Percentiles rank a stretch among this genome's conserved stretches.
Evolutionary conservation across 2,888 invertebrate genomes (phyloP).

Genomic region (Dasysyrphus albostriatus): DNA sequence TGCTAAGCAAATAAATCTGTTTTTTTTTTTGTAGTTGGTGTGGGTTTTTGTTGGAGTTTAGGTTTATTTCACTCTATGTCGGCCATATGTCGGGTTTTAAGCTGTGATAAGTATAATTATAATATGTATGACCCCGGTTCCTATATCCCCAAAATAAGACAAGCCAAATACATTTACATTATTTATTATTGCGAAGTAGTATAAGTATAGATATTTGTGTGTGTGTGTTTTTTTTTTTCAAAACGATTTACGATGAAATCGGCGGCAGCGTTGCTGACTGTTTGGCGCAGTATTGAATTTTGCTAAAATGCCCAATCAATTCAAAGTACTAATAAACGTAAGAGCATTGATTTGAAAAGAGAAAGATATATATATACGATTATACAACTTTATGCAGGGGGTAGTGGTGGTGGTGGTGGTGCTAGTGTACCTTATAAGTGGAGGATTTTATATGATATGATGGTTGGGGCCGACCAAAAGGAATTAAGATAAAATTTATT

Average conservation of each 20-base stretch:
- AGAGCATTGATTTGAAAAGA: constrained; percentile 60
- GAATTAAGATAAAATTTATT: constrained; percentile 80
- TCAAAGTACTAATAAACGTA: constrained; percentile 70
- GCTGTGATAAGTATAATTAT: constrained; percentile 61
- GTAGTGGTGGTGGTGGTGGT: constrained; percentile 44
- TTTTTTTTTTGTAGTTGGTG: constrained; percentile 1
- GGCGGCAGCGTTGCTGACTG: constrained; percentile 48
- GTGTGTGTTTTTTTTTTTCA: constrained; percentile 29
- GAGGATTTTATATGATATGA: constrained; percentile 48
- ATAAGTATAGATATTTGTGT: constrained; percentile 6
- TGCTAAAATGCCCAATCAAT: constrained; percentile 72
- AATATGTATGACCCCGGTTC: constrained; percentile 23
- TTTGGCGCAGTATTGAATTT: constrained; percentile 25
- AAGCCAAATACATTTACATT: constrained; percentile 33
- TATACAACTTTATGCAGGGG: neutral
- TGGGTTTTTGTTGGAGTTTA: constrained; percentile 5
- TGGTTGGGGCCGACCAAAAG: constrained; percentile 75
- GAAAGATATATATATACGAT: neutral
- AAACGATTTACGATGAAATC: constrained; percentile 66
- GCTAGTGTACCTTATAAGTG: neutral
- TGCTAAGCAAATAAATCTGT: constrained; percentile 68
- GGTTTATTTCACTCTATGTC: neutral
- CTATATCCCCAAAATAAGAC: constrained; percentile 15
- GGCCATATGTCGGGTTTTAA: constrained; percentile 54
- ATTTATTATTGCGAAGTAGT: constrained; percentile 38